phyloP scores from a whole-genome alignment of 1,140 invertebrate species.

The Megathymus violae region DNA sequence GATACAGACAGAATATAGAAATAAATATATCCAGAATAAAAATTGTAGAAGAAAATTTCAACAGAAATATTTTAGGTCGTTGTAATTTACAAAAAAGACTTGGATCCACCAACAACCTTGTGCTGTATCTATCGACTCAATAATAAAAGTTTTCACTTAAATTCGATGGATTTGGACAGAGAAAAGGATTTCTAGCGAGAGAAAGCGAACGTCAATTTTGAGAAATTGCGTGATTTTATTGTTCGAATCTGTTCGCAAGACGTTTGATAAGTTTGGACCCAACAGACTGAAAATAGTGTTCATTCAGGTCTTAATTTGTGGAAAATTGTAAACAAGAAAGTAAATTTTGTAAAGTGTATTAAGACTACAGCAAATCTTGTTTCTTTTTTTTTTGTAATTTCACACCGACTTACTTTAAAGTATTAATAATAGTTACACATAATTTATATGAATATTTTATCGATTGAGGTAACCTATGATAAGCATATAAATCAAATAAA shows the following conservation, averaged over 20 bases:
- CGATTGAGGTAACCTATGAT: no score
- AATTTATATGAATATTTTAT: no score
- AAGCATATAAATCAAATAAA: no score
- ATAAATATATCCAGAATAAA: no score
- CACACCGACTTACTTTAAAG: no score
- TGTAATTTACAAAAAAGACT: slow-evolving; percentile 14
- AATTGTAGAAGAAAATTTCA: not conserved
- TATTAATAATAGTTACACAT: no score
- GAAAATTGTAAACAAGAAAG: not conserved
- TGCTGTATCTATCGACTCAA: slow-evolving; percentile 4
- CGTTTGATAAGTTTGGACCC: slow-evolving; percentile 9
- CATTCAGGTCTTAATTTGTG: not conserved
- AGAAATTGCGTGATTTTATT: slow-evolving; percentile 13
- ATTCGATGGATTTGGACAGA: slow-evolving; percentile 24
- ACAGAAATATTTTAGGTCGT: slow-evolving; percentile 9
- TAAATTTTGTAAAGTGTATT: no score
- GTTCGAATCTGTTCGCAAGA: slow-evolving; percentile 1
- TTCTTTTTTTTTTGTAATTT: no score
- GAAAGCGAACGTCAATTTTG: slow-evolving; percentile 24
- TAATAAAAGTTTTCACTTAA: slow-evolving; percentile 26
- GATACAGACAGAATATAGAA: no score
- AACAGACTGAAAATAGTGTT: not conserved
- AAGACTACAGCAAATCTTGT: no score
- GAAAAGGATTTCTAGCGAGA: slow-evolving; percentile 2
- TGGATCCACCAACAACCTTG: slow-evolving; percentile 3